Base-by-base conservation (phyloP, 1,140 invertebrate species). In the Tetranychus cinnabarinus region DNA sequence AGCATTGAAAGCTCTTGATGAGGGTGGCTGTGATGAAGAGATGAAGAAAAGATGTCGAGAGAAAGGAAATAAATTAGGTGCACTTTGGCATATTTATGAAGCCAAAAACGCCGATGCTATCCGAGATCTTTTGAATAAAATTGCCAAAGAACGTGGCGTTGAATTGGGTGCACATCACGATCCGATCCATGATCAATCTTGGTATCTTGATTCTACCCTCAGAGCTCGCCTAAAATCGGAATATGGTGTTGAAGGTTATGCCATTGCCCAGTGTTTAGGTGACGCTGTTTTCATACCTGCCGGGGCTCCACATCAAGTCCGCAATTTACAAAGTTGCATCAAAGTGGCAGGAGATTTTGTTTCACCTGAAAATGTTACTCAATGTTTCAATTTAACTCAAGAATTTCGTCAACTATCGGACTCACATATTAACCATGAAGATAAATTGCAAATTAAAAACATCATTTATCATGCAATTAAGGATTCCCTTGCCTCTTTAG, bases 331-430 rank as follows among this genome's bases (percentile, higher is more conserved):
- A 70, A 93, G 91, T 70, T 97, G 92, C 74, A 91, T 97, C 66
- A 97, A 97, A 73, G 88, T 96, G 33, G 91, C 93, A 1, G 90
- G 95, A 71, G 92, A 97, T 73, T 97, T 97, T 79, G 92, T 97
- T 0, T 95, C 91, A 7, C 92, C 92, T 0, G 92, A 97, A 74
- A 93, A 96, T 70, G 82, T 97, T 3, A 85, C 86, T 10, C 88
- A 95, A 69, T 97, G 92, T 75, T 93, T 97, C 76, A 85, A 89
- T 69, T 76, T 97, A 60, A 96, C 90, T 4, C 86, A 96, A 71
- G 90, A 97, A 74, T 96, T 97, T 74, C 81, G 92, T 2, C 81
- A 86, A 48, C 77, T 97, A n/a, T 91, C 88, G 4, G 86, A 91
- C 65, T 87, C 85, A 52, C 91, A 97, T 72, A 84, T 84, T n/a